Evolutionary conservation across 2,888 invertebrate species (phyloP).

Genomic region (Agonopterix alstromeriana): DNA sequence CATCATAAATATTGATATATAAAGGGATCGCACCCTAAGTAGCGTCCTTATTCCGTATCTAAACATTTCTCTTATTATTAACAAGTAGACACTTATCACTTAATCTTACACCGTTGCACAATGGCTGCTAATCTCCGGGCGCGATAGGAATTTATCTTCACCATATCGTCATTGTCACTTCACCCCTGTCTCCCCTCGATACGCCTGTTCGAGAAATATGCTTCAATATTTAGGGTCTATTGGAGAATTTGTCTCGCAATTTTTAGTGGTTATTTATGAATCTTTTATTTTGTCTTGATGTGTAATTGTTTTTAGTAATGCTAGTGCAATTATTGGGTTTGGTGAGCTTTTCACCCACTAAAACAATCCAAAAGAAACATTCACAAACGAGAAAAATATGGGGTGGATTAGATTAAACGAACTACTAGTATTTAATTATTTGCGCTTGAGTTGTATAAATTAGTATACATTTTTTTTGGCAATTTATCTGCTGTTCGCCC

Average conservation of each 20-base stretch:
- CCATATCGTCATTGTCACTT: conserved; percentile 54
- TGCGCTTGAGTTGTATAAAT: too few relatives aligned
- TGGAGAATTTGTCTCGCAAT: conserved; percentile 22
- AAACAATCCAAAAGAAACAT: too few relatives aligned
- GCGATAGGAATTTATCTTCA: conserved; percentile 56
- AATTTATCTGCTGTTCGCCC: too few relatives aligned
- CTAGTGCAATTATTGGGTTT: not conserved
- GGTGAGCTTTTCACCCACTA: too few relatives aligned
- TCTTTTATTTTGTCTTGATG: conserved; percentile 3
- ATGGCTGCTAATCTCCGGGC: conserved; percentile 66
- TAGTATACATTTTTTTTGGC: too few relatives aligned
- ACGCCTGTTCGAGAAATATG: conserved; percentile 31
- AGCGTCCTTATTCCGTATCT: conserved; percentile 34
- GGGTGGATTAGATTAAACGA: too few relatives aligned
- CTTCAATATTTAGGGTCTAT: conserved; percentile 34
- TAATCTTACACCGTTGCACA: conserved; percentile 70
- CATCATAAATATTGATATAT: conserved; percentile 43
- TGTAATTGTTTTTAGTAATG: not conserved
- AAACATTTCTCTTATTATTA: conserved; percentile 70
- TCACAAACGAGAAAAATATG: too few relatives aligned
- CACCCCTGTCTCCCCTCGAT: conserved; percentile 33
- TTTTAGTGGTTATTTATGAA: conserved; percentile 12
- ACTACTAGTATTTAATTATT: too few relatives aligned
- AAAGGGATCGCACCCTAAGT: conserved; percentile 32
- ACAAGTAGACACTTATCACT: conserved; percentile 71